These are phyloP conservation scores for Heliconius congener DNA, from an alignment of 1,140 invertebrate genomes.

Conservation along the genomic window DNA sequence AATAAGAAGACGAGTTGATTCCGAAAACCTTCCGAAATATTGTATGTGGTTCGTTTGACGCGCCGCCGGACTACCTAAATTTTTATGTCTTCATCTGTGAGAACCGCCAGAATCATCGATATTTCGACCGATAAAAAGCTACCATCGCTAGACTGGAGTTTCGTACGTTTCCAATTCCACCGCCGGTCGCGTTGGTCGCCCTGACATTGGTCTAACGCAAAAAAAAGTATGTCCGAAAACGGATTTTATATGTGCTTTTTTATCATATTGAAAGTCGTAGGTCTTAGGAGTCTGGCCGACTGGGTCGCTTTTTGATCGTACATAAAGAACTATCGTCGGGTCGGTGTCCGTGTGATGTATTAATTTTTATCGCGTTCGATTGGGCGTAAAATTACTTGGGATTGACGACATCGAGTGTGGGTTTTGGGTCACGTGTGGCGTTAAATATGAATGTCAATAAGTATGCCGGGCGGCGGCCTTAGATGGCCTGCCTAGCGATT, in stretches of 20 bases:
- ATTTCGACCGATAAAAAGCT: conserved; percentile 56
- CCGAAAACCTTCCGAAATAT: conserved; percentile 67
- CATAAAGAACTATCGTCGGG: conserved; percentile 41
- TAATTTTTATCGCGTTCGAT: conserved; percentile 75
- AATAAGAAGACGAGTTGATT: conserved; percentile 57
- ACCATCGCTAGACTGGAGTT: conserved; percentile 54
- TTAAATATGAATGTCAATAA: conserved; percentile 76
- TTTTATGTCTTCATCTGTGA: conserved; percentile 80
- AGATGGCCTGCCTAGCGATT: conserved; percentile 48
- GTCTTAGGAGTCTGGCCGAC: conserved; percentile 31
- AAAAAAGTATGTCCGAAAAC: conserved; percentile 62
- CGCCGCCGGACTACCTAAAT: conserved; percentile 67
- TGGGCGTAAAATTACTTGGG: conserved; percentile 74
- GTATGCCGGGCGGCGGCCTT: conserved; percentile 63
- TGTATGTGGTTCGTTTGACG: conserved; percentile 71
- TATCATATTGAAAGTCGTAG: conserved; percentile 54
- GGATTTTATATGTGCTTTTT: conserved; percentile 63
- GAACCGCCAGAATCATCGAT: conserved; percentile 60
- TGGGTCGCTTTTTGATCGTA: conserved; percentile 58
- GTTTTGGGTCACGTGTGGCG: conserved; percentile 64
- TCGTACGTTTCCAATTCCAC: conserved; percentile 67
- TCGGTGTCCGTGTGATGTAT: conserved; percentile 63
- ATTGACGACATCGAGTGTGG: conserved; percentile 59
- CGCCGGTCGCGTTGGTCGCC: conserved; percentile 59
- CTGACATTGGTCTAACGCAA: conserved; percentile 65